Evolutionary conservation across 92 coral and sea anemone species (phyloP).

Genomic region (Chrysogorgia sp.): DNA sequence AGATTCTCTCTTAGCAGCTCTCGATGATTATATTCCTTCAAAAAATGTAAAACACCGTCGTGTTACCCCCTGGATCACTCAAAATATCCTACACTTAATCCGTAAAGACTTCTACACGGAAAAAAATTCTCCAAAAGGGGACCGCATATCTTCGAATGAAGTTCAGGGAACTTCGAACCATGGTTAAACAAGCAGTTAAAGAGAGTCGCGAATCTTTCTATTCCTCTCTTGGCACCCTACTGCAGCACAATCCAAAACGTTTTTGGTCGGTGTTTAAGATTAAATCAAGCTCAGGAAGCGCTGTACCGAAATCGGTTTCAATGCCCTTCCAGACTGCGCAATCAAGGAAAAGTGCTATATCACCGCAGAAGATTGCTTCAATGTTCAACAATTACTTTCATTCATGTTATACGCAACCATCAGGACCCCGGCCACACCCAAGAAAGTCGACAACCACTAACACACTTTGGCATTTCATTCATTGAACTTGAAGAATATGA

Average conservation of each 20-base stretch:
- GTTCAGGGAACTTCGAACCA: not conserved
- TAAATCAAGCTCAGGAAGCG: constrained; percentile 5
- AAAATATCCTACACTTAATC: not conserved
- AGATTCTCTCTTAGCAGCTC: constrained; percentile 43
- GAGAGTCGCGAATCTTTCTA: constrained; percentile 4
- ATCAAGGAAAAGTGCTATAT: not conserved
- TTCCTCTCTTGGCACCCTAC: not conserved
- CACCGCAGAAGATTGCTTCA: not conserved
- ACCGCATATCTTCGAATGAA: not conserved
- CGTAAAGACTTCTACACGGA: not conserved
- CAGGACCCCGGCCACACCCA: not conserved
- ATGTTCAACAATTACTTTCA: too few relatives aligned
- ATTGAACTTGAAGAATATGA: not conserved
- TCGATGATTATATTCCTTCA: constrained; percentile 41
- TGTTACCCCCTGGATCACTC: constrained; percentile 6
- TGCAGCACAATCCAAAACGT: not conserved
- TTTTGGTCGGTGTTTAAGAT: constrained; percentile 17
- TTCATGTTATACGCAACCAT: too few relatives aligned
- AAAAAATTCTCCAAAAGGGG: not conserved
- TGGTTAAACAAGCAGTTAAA: not conserved
- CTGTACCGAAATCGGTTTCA: not conserved
- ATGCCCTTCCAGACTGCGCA: not conserved
- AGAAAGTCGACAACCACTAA: not conserved
- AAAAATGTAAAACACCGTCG: not conserved
- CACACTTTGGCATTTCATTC: not conserved